Conservation (phyloP, 2,113 vertebrate species). For the Gavia stellata region DNA sequence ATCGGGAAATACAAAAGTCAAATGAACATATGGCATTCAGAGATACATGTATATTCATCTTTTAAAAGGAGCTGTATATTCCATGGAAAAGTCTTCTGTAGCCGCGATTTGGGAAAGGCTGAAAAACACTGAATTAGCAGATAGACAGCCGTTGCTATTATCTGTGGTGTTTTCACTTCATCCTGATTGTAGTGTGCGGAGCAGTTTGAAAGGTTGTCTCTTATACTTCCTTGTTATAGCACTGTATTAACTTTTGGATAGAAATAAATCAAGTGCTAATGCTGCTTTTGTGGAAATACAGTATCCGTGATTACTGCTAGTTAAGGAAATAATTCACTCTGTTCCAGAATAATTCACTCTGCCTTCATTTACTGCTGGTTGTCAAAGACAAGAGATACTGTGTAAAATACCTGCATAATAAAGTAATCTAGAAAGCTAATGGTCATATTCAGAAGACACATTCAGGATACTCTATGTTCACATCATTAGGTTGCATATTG, state of each 20-base stretch:
- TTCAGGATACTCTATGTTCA: not conserved
- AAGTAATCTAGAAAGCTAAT: not conserved
- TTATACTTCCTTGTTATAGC: not conserved
- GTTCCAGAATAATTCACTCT: not conserved
- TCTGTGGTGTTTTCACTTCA: not conserved
- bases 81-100: not conserved
- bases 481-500: not conserved
- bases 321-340: not conserved
- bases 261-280: not conserved
- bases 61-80: not conserved
- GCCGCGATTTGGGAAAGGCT: not conserved
- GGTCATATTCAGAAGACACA: not conserved
- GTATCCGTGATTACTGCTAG: not conserved
- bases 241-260: not conserved
- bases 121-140: not conserved
- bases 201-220: not conserved
- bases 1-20: not conserved
- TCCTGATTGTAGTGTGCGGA: not conserved
- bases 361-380: not conserved
- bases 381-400: not conserved
- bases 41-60: not conserved
- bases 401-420: conserved; percentile 1
- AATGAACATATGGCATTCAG: not conserved
- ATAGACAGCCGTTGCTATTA: not conserved
- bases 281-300: conserved; percentile 8